phyloP scores from a whole-genome alignment of 2,888 invertebrate species.

The Hoplodrina blanda region DNA sequence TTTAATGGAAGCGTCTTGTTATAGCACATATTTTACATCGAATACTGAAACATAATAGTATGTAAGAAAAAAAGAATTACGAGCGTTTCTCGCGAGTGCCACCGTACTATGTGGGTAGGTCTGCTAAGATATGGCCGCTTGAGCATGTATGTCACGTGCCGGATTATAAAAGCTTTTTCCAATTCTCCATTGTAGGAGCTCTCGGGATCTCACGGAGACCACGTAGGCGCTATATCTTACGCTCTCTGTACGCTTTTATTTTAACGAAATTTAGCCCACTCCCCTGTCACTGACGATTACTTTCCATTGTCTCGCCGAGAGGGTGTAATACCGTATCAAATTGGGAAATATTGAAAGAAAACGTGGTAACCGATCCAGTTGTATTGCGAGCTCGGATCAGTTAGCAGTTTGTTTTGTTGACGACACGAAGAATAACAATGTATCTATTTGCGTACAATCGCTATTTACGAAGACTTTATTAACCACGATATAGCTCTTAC shows the following conservation, averaged over 20 bases:
- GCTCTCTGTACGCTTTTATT: conserved; percentile 89
- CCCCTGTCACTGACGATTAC: conserved; percentile 88
- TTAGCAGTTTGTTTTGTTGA: conserved; percentile 61
- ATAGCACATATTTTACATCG: conserved; percentile 59
- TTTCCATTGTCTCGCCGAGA: conserved; percentile 86
- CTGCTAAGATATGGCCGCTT: conserved; percentile 78
- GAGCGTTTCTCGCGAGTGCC: conserved; percentile 59
- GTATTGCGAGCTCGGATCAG: conserved; percentile 71
- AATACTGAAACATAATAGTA: conserved; percentile 68
- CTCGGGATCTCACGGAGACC: conserved; percentile 85
- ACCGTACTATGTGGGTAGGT: conserved; percentile 67
- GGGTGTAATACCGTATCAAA: conserved; percentile 85
- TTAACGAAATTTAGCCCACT: conserved; percentile 89
- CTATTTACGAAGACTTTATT: conserved; percentile 33
- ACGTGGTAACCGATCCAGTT: conserved; percentile 85
- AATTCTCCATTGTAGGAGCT: conserved; percentile 89
- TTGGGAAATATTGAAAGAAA: conserved; percentile 89
- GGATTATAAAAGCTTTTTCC: conserved; percentile 91
- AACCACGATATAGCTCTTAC: conserved; percentile 42
- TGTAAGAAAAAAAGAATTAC: conserved; percentile 76
- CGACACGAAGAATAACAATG: conserved; percentile 36
- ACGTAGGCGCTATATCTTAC: conserved; percentile 90
- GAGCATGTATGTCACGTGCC: conserved; percentile 89
- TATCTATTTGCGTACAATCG: conserved; percentile 26
- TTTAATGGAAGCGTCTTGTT: conserved; percentile 47